phyloP scores from a whole-genome alignment of 1,140 invertebrate species.

The Brachionus manjavacas region DNA sequence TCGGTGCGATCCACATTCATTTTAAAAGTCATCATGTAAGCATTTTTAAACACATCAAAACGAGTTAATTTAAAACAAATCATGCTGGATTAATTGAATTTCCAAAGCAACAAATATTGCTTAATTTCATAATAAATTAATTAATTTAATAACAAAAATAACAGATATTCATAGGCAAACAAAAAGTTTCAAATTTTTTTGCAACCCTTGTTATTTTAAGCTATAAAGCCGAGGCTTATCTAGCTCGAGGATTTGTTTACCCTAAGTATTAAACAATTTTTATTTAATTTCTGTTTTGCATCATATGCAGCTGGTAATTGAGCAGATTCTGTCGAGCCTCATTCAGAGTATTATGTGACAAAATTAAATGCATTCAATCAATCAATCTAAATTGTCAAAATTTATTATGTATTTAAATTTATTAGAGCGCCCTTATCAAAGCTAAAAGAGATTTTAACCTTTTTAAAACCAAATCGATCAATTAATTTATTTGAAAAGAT shows the following conservation, averaged over 20 bases:
- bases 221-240: not conserved
- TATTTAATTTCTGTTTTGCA: not conserved
- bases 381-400: not conserved
- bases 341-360: not conserved
- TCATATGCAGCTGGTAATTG: not conserved
- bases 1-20: no score
- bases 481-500: no score
- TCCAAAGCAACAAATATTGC: not conserved
- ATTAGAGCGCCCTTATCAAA: not conserved
- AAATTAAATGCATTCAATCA: not conserved
- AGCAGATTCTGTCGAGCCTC: not conserved
- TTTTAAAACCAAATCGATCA: not conserved
- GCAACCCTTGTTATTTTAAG: not conserved
- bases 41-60: not conserved
- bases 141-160: slow-evolving; percentile 13
- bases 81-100: slow-evolving; percentile 12
- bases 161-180: slow-evolving; percentile 1
- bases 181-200: not conserved
- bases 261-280: not conserved
- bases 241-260: not conserved
- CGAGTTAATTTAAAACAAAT: not conserved
- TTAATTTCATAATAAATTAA: slow-evolving; percentile 2
- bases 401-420: not conserved
- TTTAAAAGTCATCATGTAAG: not conserved
- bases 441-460: not conserved